Evolutionary conservation across 2,797 vertebrate species (phyloP), one percentile per base, ranked within the genome.

Genomic region (Melanotaenia trifasciata): DNA sequence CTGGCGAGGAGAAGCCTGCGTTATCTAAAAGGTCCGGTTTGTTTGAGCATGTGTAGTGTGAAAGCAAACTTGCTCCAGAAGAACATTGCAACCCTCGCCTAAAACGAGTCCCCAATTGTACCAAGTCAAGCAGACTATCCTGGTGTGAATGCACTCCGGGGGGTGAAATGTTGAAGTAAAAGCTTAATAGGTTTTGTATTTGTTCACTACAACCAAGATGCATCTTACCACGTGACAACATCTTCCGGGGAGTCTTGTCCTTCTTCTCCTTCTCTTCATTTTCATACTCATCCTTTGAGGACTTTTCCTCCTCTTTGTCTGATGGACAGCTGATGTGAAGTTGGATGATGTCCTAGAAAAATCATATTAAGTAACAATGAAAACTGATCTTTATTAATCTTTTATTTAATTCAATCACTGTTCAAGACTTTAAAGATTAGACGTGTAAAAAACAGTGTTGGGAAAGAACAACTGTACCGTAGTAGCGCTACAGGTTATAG

Each of bases 241-340:
- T 99, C 90, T 97, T 99, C 84, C 96, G 95, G 0, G 97, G 97
- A 33, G 94, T 86, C 89, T 97, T 98, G 65, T 99, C 98, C 88
- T 97, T 98, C 94, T 97, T 99, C 36, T 98, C 97, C 83, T 97
- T 96, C 76, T 99, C 98, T 87, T 99, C 98, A 83, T 97, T 99
- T 91, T 99, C 98, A 76, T 95, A 94, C 69, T 96, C 97, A 67
- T 99, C 97, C 82, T 97, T 99, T 0, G 90, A 95, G 50, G 96
- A 96, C 77, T 98, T 99, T 87, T 99, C 97, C 81, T 99, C 97
- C 72, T 99, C 97, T 87, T 99, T 99, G 93, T 99, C 98, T 47
- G 97, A 98, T 13, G 98, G 97, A 88, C 97, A 99, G 93, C 97
- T 99, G 90, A 99, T 96, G 63, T 99, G 98, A 87, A 99, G 94